Percentiles rank a stretch among this genome's conserved stretches.
These are phyloP conservation scores for Eupristina koningsbergeri DNA, from an alignment of 1,140 invertebrate genomes.

Conservation along the genomic window DNA sequence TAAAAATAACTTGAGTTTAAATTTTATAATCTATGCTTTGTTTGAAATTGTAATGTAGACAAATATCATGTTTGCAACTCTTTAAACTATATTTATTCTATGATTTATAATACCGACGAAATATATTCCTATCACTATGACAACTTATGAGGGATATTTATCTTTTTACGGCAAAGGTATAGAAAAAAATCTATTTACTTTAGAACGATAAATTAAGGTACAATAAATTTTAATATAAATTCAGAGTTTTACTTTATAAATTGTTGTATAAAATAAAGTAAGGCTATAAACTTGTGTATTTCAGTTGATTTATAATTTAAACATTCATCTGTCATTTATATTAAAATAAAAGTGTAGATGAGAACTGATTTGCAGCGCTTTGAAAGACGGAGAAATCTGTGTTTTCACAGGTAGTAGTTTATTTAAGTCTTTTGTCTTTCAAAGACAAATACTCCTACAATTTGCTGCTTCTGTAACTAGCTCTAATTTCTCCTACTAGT, in stretches of 20 bases:
- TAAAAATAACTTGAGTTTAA: not conserved
- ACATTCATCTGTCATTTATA: conserved; percentile 16
- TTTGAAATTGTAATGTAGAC: not conserved
- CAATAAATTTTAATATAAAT: not conserved
- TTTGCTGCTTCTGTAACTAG: not conserved
- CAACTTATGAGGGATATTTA: not conserved
- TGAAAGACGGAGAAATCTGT: not conserved
- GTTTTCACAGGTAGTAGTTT: not conserved
- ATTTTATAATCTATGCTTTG: not conserved
- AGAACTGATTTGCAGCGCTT: not conserved
- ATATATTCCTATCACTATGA: not conserved
- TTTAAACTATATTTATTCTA: conserved; percentile 24
- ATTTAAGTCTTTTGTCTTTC: conserved; percentile 15
- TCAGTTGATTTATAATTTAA: conserved; percentile 9
- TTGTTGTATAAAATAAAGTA: conserved; percentile 9
- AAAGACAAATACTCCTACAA: conserved; percentile 7
- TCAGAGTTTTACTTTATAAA: conserved; percentile 10
- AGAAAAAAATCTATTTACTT: conserved; percentile 1
- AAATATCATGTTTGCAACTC: not conserved
- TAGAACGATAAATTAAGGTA: not conserved
- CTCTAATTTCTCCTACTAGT: not conserved
- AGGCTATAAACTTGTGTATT: not conserved
- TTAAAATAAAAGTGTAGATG: not conserved
- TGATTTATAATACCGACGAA: not conserved
- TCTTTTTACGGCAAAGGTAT: not conserved